phyloP scores from a whole-genome alignment of 2,113 vertebrate genomes.

The Stigmatopora argus region DNA sequence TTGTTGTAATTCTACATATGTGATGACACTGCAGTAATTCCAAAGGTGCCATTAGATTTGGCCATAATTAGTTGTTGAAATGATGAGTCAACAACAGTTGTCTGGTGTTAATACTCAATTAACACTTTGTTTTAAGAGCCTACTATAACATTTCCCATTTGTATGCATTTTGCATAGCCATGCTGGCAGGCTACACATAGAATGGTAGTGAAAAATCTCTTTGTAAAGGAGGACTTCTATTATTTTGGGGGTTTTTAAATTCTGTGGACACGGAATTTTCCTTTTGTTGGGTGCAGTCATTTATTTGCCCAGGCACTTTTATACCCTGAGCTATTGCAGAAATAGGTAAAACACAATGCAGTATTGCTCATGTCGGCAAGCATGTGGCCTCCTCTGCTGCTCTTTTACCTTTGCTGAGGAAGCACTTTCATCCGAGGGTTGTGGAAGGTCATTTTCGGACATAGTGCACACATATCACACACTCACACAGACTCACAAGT shows the following conservation, averaged over 20 bases:
- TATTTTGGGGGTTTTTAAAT: constrained; percentile 59
- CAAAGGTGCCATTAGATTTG: constrained; percentile 23
- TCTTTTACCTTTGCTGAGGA: constrained; percentile 57
- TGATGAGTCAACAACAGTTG: constrained; percentile 46
- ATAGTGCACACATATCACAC: constrained; percentile 19
- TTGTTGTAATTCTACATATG: constrained; percentile 4
- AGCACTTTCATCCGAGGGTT: constrained; percentile 53
- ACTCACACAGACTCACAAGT: constrained; percentile 5
- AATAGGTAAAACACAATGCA: constrained; percentile 53
- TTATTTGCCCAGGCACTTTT: constrained; percentile 51
- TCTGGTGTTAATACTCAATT: constrained; percentile 42
- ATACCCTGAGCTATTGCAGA: constrained; percentile 58
- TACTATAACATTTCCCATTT: constrained; percentile 44
- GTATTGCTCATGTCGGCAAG: constrained; percentile 22
- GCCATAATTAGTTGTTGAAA: constrained; percentile 31
- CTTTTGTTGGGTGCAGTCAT: constrained; percentile 56
- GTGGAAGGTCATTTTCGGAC: constrained; percentile 61
- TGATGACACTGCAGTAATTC: constrained; percentile 22
- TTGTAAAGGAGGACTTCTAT: constrained; percentile 34
- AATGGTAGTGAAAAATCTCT: constrained; percentile 42
- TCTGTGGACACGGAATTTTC: constrained; percentile 53
- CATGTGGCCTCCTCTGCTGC: constrained; percentile 32
- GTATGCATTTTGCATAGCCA: constrained; percentile 57
- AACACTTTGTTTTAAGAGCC: constrained; percentile 32
- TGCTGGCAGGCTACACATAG: constrained; percentile 34